A percentile compares a stretch with the other conserved stretches of the same genome.
phyloP scores from a whole-genome alignment of 1,140 invertebrate genomes.

The Aphaenogaster floridana region DNA sequence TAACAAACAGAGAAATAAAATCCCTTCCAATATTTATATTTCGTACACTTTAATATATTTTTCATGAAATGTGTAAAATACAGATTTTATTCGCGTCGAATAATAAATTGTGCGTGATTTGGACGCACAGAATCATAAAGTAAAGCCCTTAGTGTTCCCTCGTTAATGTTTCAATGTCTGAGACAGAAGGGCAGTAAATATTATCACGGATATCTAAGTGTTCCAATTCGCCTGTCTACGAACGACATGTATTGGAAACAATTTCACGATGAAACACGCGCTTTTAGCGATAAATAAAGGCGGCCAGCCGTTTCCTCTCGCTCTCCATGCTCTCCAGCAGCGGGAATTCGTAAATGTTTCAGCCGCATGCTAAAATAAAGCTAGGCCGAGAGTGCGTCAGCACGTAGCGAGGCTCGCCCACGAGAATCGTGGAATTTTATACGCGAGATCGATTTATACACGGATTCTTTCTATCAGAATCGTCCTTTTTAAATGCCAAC shows the following conservation, averaged over 20 bases:
- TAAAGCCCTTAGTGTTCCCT: neutral
- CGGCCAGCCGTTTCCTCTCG: neutral
- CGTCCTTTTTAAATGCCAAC: neutral
- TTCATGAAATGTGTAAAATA: neutral
- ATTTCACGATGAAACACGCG: neutral
- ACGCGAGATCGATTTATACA: constrained; percentile 26
- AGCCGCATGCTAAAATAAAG: constrained; percentile 74
- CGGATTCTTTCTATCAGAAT: neutral
- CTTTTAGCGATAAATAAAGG: constrained; percentile 36
- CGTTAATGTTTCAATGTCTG: neutral
- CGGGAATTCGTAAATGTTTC: constrained; percentile 77
- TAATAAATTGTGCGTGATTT: neutral
- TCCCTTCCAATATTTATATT: neutral
- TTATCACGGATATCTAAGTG: neutral
- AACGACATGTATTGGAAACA: constrained; percentile 13
- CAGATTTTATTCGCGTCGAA: neutral
- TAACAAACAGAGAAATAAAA: neutral
- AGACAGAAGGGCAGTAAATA: neutral
- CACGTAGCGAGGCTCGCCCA: constrained; percentile 33
- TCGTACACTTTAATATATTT: neutral
- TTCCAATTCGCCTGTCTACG: neutral
- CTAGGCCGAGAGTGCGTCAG: constrained; percentile 59
- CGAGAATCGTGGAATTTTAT: constrained; percentile 65
- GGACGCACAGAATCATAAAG: neutral
- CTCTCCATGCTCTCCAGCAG: constrained; percentile 48